phyloP scores from a whole-genome alignment of 2,888 invertebrate species.

The Meiosimyza decipiens region DNA sequence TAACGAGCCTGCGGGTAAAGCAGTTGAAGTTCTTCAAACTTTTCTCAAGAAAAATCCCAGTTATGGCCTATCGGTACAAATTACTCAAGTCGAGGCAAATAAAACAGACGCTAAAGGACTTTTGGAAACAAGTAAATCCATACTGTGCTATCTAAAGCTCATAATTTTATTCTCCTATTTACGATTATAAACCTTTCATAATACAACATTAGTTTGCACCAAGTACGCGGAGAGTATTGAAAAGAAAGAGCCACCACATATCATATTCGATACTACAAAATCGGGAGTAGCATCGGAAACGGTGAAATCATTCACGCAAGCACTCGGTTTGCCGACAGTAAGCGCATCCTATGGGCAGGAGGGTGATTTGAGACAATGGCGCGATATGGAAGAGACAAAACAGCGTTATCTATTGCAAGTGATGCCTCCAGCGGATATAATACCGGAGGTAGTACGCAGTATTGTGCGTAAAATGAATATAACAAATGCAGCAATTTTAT shows the following conservation, averaged over 20 bases:
- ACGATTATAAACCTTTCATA: neutral
- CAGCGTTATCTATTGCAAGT: slow-evolving; percentile 80
- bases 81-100: slow-evolving; percentile 75
- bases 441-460: slow-evolving; percentile 84
- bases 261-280: slow-evolving; percentile 85
- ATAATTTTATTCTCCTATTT: neutral
- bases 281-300: slow-evolving; percentile 85
- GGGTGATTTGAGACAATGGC: slow-evolving; percentile 86
- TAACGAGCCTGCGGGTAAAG: slow-evolving; percentile 77
- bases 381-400: slow-evolving; percentile 76
- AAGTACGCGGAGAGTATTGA: slow-evolving; percentile 76
- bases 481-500: slow-evolving; percentile 91
- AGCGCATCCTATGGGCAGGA: slow-evolving; percentile 87
- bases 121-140: slow-evolving; percentile 74
- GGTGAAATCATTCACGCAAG: slow-evolving; percentile 84
- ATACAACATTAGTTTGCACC: slow-evolving; percentile 73
- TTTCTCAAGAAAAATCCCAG: slow-evolving; percentile 77
- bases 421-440: slow-evolving; percentile 83
- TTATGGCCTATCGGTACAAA: slow-evolving; percentile 70
- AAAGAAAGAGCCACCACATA: slow-evolving; percentile 77
- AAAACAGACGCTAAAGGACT: slow-evolving; percentile 78
- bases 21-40: slow-evolving; percentile 77
- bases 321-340: slow-evolving; percentile 83
- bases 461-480: slow-evolving; percentile 86
- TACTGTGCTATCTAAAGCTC: neutral